A percentile compares a stretch with the other conserved stretches of the same genome.
Conservation (phyloP, 2,888 invertebrate genomes). For the Melipona beecheii region DNA sequence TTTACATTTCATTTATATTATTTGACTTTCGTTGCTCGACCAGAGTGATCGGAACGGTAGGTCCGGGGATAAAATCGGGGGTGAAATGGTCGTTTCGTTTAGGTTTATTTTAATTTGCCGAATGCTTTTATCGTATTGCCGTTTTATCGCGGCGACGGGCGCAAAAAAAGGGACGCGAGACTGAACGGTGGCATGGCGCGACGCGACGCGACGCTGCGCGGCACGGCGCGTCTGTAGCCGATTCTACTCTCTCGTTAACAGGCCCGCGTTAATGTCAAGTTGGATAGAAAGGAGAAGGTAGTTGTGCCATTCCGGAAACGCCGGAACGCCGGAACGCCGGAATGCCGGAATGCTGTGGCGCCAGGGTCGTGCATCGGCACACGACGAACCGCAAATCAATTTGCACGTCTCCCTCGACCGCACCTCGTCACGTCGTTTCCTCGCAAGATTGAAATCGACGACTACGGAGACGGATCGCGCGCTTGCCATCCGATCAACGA, state of each 20-base stretch:
- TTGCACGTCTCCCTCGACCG: constrained; percentile 67
- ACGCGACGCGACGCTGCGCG: constrained; percentile 31
- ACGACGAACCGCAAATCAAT: constrained; percentile 79
- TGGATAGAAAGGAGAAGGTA: constrained; percentile 61
- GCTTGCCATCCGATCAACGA: constrained; percentile 1
- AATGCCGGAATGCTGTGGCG: constrained; percentile 77
- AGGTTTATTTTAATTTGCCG: constrained; percentile 24
- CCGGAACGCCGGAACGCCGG: constrained; percentile 78
- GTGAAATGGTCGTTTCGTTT: neutral
- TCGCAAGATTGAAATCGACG: constrained; percentile 63
- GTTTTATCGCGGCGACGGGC: constrained; percentile 19
- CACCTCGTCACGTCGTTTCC: constrained; percentile 47
- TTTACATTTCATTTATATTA: no score
- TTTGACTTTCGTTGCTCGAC: neutral
- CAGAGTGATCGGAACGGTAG: neutral
- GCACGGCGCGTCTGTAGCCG: constrained; percentile 59
- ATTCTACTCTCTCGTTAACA: constrained; percentile 75
- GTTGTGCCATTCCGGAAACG: constrained; percentile 80
- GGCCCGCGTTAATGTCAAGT: constrained; percentile 72
- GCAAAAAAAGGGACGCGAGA: constrained; percentile 36
- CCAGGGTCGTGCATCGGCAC: constrained; percentile 74
- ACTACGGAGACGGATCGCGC: constrained; percentile 49
- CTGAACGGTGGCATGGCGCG: constrained; percentile 16
- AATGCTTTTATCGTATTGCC: constrained; percentile 20
- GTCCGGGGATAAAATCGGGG: neutral